Evolutionary conservation across 2,113 vertebrate genomes (phyloP).

Genomic region (Paramormyrops kingsleyae): DNA sequence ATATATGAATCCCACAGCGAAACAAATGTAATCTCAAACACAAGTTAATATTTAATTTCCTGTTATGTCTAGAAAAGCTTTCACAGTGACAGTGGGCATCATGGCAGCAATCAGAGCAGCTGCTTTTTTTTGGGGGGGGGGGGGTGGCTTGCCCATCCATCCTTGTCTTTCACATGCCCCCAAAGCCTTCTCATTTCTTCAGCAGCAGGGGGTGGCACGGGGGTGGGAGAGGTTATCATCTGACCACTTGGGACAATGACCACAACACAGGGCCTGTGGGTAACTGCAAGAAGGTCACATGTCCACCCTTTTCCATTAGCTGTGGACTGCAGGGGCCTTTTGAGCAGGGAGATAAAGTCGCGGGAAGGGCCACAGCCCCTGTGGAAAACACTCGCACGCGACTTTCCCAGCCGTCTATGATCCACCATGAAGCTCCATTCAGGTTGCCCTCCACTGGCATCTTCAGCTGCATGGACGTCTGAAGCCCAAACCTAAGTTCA

Average conservation of each 20-base stretch:
- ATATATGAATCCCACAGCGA: not conserved
- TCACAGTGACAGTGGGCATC: conserved; percentile 38
- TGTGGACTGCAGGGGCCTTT: not conserved
- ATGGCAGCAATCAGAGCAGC: not conserved
- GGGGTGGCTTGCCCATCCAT: not conserved
- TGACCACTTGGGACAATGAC: not conserved
- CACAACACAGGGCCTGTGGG: not conserved
- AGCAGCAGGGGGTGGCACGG: conserved; percentile 16
- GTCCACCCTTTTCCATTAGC: not conserved
- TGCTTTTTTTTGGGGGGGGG: not conserved
- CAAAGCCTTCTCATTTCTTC: not conserved
- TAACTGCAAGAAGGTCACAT: not conserved
- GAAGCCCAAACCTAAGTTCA: not conserved
- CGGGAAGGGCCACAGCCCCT: not conserved
- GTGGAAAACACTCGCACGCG: too few relatives aligned
- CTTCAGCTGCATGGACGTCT: not conserved
- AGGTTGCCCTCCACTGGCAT: not conserved
- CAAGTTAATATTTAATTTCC: not conserved
- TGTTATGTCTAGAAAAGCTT: conserved; percentile 14
- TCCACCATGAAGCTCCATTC: not conserved
- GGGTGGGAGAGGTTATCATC: not conserved
- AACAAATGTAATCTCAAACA: not conserved
- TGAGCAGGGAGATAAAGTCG: not conserved
- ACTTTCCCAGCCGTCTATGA: not conserved
- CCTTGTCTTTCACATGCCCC: not conserved